These are phyloP conservation scores for Rachycentron canadum DNA, from an alignment of 2,797 vertebrate species.

Conservation along the genomic window DNA sequence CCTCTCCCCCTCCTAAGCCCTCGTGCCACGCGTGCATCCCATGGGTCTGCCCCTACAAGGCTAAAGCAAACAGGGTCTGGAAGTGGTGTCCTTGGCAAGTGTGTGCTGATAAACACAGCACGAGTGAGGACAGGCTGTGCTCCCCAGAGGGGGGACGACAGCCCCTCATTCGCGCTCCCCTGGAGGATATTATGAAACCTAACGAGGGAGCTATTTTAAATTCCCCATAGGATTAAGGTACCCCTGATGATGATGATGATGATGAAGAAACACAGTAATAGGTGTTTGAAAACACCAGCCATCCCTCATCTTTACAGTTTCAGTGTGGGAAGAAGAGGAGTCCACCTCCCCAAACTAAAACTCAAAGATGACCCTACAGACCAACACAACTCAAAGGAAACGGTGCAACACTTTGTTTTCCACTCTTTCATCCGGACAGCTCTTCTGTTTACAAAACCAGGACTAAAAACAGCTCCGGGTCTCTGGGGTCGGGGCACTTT, in stretches of 20 bases:
- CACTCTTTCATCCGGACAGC: slow-evolving; percentile 28
- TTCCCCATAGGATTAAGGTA: slow-evolving; percentile 55
- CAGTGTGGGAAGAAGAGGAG: slow-evolving; percentile 55
- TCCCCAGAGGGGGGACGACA: slow-evolving; percentile 42
- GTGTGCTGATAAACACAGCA: slow-evolving; percentile 65
- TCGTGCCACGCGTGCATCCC: slow-evolving; percentile 44
- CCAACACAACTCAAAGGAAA: slow-evolving; percentile 57
- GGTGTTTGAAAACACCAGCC: too few relatives aligned
- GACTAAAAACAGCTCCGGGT: neutral
- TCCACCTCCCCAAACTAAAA: slow-evolving; percentile 26
- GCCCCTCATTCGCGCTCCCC: slow-evolving; percentile 42
- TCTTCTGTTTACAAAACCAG: slow-evolving; percentile 11
- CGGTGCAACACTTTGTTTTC: slow-evolving; percentile 2
- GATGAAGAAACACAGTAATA: slow-evolving; percentile 15
- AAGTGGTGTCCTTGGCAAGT: slow-evolving; percentile 78
- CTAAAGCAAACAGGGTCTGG: slow-evolving; percentile 69
- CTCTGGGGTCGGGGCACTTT: neutral
- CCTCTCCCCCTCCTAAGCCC: slow-evolving; percentile 23
- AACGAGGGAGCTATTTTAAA: slow-evolving; percentile 72
- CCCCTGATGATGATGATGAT: slow-evolving; percentile 17
- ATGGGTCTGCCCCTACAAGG: slow-evolving; percentile 78
- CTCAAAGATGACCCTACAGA: slow-evolving; percentile 57
- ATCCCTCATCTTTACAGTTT: neutral
- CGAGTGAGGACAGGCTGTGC: slow-evolving; percentile 72
- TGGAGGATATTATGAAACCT: slow-evolving; percentile 69